Base-by-base conservation (phyloP, 2,888 invertebrate species). In the Chromoteleia sp. region DNA sequence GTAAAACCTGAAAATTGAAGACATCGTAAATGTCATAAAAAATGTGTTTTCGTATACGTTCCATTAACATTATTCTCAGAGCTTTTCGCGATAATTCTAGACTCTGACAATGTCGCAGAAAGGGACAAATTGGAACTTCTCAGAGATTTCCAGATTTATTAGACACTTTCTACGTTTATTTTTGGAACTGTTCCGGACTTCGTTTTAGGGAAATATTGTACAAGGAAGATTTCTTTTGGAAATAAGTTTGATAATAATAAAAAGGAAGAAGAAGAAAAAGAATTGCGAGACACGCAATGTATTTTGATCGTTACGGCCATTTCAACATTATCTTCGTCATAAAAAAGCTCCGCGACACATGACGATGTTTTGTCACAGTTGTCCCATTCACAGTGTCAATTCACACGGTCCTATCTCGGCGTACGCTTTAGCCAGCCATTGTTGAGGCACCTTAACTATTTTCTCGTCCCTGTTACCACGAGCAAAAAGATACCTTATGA, bases 371-470 rank as follows among this genome's bases (percentile, higher is more conserved):
- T 54, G 58, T 70, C 33, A 58, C 58, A 58, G 50, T 59, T 52
- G 30, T 39, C 41, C 56, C 30, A 56, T 75, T 75, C 65, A 50
- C 17, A 15, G 21, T 75, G 52, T 75, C 58, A 58, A 65, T 75
- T 67, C 75, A 30, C 58, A 41, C 21, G 30, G 10, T 21, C 19
- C 50, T 75, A 75, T 75, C 73, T 52, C 45, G 12, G 33, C n/a
- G 21, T 30, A 12, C 25, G 25, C 25, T 63, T 56, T 8, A 54
- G 41, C 25, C 76, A 8, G 52, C 59, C 50, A 81, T 83, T 83
- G 81, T 82, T 74, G 79, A 73, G 74, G 43, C 61, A 61, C 70
- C 68, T 81, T 75, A 77, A 78, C 82, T 75, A 81, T 83, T 76
- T 76, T 76, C 67, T 79, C 76, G 76, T 80, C 67, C 73, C 61